Evolutionary conservation across 2,888 invertebrate species (phyloP).

Genomic region (Diaprepes abbreviatus): DNA sequence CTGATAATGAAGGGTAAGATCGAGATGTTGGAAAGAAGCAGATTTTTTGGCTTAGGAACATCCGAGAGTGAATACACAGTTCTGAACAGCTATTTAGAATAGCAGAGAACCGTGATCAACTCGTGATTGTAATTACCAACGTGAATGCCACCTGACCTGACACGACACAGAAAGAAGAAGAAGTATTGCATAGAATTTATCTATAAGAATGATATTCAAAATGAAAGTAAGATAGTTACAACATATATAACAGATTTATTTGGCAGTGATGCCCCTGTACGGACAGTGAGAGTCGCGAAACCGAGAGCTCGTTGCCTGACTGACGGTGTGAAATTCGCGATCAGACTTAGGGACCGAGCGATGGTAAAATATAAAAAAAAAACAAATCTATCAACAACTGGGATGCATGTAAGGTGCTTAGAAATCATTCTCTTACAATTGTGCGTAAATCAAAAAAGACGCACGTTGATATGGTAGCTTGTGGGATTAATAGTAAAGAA

Average conservation of each 20-base stretch:
- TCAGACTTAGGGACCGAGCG: conserved; percentile 17
- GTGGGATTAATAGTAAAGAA: background rate
- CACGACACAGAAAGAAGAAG: too few species aligned
- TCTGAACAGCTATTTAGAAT: too few species aligned
- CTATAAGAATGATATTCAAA: background rate
- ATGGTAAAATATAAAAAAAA: conserved; percentile 23
- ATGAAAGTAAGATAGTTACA: background rate
- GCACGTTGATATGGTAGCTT: background rate
- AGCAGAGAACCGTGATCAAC: too few species aligned
- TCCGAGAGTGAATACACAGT: too few species aligned
- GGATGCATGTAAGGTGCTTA: conserved; percentile 19
- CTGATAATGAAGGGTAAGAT: too few species aligned
- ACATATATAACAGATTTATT: background rate
- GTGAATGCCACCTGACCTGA: too few species aligned
- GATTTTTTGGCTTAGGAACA: too few species aligned
- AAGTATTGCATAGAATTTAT: too few species aligned
- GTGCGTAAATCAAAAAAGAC: background rate
- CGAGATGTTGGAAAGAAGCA: too few species aligned
- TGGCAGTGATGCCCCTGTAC: background rate
- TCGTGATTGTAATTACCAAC: too few species aligned
- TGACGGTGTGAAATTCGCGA: background rate
- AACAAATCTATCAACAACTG: conserved; percentile 6
- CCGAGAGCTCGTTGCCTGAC: conserved; percentile 36
- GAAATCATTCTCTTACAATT: conserved; percentile 1
- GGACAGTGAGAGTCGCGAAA: conserved; percentile 16